Evolutionary conservation across 1,140 invertebrate genomes (phyloP), one percentile per base, ranked within the genome.

Genomic region (Pseudobourletiella spinata): DNA sequence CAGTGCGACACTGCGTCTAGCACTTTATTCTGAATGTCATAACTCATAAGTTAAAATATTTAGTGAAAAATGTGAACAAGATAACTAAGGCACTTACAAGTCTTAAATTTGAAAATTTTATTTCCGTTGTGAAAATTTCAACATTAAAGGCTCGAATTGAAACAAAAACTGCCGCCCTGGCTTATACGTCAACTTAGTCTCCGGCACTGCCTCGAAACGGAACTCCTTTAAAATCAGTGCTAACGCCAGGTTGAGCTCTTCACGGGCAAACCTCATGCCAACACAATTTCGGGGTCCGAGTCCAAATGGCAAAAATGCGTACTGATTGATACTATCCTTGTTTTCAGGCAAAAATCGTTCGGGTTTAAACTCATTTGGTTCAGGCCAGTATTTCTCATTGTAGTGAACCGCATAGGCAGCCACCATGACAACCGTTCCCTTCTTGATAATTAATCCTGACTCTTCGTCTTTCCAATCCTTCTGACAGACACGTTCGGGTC

Each of bases 391-490:
- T 14, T 79, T 61, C 20, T 80, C 77, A 76, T 87, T 82, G 28
- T 78, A 73, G 64, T 89, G 86, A 22, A 87, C 77, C 25, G 78
- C 78, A 55, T 79, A 79, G 0, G 76, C 69, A 15, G 81, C 80
- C 61, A 84, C 78, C 24, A 77, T 70, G 18, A 83, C 54, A 58
- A 71, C 73, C 30, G 76, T 79, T 11, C 78, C 80, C 57, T 64
- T 61, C 28, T 50, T 51, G 59, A 69, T 66, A 25, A 18, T 24
- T 1, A 69, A 22, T 4, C 48, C 50, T 28, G 25, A 39, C 20
- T 69, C 30, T 25, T 60, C 30, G 3, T 39, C 22, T 11, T 51
- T 46, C 59, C 59, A 61, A 28, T 61, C 51, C n/a, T 56, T 55
- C 1, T 28, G 57, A 32, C 64, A 66, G 26, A 63, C 55, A 30